A percentile compares a stretch with the other conserved stretches of the same genome.
phyloP scores from a whole-genome alignment of 2,888 invertebrate genomes.

The Heteromyza rotundicornis region DNA sequence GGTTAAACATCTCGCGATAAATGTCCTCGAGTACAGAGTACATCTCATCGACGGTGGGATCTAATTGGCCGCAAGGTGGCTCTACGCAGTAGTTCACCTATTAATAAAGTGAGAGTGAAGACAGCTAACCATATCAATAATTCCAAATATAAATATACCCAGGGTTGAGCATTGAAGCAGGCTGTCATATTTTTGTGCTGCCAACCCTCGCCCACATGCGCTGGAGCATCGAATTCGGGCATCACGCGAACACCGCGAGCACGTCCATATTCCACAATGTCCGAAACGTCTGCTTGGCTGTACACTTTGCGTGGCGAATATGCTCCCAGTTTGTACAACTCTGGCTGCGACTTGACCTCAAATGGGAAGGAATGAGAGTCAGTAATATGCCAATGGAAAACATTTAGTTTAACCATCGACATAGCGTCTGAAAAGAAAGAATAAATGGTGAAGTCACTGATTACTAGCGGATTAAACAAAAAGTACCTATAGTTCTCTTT shows the following conservation, averaged over 20 bases:
- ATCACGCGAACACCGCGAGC: conserved; percentile 83
- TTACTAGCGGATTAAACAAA: too few species aligned
- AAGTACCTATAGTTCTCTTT: conserved; percentile 72
- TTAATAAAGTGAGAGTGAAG: too few species aligned
- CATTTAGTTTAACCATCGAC: conserved; percentile 89
- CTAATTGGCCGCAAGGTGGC: conserved; percentile 85
- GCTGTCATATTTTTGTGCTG: conserved; percentile 73
- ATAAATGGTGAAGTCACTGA: neutral
- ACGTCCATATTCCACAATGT: conserved; percentile 72
- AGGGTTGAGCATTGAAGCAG: conserved; percentile 78
- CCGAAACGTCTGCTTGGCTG: conserved; percentile 65
- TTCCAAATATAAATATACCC: conserved; percentile 70
- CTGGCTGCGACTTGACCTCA: conserved; percentile 75
- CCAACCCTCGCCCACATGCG: conserved; percentile 89
- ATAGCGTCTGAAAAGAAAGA: conserved; percentile 72
- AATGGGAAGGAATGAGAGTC: conserved; percentile 95
- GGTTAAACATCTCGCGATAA: conserved; percentile 74
- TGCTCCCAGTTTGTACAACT: conserved; percentile 78
- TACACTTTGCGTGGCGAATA: conserved; percentile 76
- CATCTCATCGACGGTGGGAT: conserved; percentile 73
- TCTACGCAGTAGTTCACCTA: conserved; percentile 79
- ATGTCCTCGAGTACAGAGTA: conserved; percentile 75
- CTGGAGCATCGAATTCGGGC: conserved; percentile 92
- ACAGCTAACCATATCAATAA: too few species aligned
- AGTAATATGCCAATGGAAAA: conserved; percentile 94